phyloP scores from a whole-genome alignment of 2,888 invertebrate species.

The Eupithecia pulchellata region DNA sequence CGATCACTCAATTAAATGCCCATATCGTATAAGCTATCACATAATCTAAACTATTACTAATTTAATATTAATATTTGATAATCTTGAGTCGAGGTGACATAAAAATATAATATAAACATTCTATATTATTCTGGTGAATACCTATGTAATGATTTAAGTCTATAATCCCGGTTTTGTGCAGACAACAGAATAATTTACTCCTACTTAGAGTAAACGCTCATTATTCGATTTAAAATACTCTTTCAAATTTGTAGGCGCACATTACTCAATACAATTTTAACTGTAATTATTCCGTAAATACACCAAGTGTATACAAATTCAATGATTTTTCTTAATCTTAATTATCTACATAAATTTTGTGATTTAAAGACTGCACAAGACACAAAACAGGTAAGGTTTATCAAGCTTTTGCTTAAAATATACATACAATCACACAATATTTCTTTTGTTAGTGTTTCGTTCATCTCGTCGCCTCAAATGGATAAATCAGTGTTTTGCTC shows the following conservation, averaged over 20 bases:
- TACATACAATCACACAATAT: too few species aligned
- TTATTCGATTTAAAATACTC: neutral
- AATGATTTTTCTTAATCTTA: neutral
- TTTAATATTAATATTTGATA: neutral
- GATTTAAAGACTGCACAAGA: neutral
- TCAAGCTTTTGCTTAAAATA: too few species aligned
- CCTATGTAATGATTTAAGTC: neutral
- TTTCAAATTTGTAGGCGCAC: neutral
- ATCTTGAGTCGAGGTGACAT: neutral
- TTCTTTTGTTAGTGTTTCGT: too few species aligned
- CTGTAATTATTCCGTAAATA: neutral
- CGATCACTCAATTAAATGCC: neutral
- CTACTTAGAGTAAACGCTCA: neutral
- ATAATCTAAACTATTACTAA: neutral
- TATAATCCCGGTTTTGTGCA: neutral
- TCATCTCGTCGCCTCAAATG: too few species aligned
- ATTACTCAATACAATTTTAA: neutral
- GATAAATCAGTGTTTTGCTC: too few species aligned
- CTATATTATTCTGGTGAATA: neutral
- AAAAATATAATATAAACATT: neutral
- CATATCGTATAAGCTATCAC: neutral
- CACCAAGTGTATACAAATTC: neutral
- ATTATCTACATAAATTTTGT: neutral
- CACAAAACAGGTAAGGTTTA: neutral
- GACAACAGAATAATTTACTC: neutral